Percentiles rank a stretch among this genome's conserved stretches.
These are phyloP conservation scores for Gopherus evgoodei DNA, from an alignment of 2,113 vertebrate species.

Conservation along the genomic window DNA sequence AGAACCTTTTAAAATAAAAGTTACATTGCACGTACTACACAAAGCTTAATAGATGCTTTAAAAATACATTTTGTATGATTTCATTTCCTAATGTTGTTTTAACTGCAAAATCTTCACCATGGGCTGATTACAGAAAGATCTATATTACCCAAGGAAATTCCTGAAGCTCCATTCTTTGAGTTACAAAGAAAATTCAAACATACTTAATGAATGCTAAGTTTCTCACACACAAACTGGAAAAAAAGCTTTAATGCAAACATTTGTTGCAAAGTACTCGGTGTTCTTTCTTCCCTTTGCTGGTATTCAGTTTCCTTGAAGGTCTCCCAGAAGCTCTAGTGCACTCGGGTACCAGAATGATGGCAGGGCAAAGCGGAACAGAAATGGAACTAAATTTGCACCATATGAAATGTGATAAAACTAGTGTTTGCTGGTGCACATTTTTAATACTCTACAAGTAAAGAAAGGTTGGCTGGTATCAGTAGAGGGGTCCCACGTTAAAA, in stretches of 20 bases:
- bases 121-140: neutral
- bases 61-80: no score
- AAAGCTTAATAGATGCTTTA: no score
- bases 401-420: neutral
- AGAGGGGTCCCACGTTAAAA: neutral
- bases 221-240: neutral
- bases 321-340: neutral
- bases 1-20: no score
- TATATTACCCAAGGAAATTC: neutral
- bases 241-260: neutral
- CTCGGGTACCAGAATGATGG: neutral
- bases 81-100: no score
- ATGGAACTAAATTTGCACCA: neutral
- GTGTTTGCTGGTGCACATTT: neutral
- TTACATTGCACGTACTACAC: no score
- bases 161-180: neutral
- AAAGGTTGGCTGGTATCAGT: neutral
- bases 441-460: neutral
- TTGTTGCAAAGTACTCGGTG: accelerated
- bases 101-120: no score
- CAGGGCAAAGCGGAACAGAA: neutral
- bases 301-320: neutral
- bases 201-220: neutral
- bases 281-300: neutral
- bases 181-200: neutral